A percentile compares a stretch with the other conserved stretches of the same genome.
These are phyloP conservation scores for Poeciliopsis turrubarensis DNA, from an alignment of 2,113 vertebrate genomes.

Conservation along the genomic window DNA sequence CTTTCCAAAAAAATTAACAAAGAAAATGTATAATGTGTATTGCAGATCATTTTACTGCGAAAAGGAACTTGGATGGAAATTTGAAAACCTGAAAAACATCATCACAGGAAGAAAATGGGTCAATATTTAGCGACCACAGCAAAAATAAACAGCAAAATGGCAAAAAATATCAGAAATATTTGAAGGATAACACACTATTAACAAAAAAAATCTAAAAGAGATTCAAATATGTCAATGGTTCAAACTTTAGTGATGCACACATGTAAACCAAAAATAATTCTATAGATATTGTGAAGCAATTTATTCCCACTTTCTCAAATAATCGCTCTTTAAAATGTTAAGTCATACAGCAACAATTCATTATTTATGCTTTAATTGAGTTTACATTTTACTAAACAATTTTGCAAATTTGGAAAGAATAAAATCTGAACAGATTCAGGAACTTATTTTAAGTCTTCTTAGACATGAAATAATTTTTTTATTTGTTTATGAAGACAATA, in stretches of 20 bases:
- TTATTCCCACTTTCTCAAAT: background rate
- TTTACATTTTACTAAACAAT: background rate
- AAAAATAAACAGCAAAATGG: conserved; percentile 24
- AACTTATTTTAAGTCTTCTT: conserved; percentile 33
- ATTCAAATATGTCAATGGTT: conserved; percentile 3
- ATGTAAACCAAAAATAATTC: background rate
- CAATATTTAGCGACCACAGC: conserved; percentile 33
- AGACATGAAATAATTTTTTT: background rate
- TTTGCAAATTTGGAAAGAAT: no score
- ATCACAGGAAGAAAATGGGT: conserved; percentile 42
- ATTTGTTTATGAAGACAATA: background rate
- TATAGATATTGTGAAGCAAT: background rate
- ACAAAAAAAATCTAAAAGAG: background rate
- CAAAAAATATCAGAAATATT: conserved; percentile 31
- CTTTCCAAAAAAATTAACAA: background rate
- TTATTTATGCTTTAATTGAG: background rate
- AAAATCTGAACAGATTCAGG: background rate
- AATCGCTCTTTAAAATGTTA: background rate
- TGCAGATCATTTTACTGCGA: conserved; percentile 1
- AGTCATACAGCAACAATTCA: background rate
- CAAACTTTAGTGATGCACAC: background rate
- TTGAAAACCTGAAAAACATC: conserved; percentile 6
- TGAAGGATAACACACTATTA: conserved; percentile 17
- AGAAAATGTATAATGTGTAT: background rate
- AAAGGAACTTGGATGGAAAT: conserved; percentile 6